Evolutionary conservation across 2,797 vertebrate genomes (phyloP), one percentile per base, ranked within the genome.

Genomic region (Phoebastria nigripes): DNA sequence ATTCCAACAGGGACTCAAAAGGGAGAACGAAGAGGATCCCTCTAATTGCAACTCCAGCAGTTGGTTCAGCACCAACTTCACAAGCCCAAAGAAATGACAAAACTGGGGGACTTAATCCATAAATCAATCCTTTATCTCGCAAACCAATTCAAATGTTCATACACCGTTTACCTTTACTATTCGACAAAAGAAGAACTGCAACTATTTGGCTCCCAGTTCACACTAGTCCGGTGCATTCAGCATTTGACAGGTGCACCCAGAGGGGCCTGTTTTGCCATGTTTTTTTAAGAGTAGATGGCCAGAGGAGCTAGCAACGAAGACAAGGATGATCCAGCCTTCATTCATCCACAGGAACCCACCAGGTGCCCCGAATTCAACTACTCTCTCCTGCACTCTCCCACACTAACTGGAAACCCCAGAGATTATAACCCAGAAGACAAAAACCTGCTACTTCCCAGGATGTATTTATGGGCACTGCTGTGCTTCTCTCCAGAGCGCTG

Each of bases 371-470:
- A 74, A 49, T 42, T 49, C 13, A 15, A 24, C 28, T 1, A 3
- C 11, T 12, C 17, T n/a, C 37, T 18, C 46, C 41, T 17, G n/a
- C 47, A 9, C 35, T 3, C 31, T 35, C 35, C 31, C 39, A 46
- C 29, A 3, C 11, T 13, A 22, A 55, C 29, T 6, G 29, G 22
- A 61, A 29, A 14, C 6, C 25, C 41, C 1, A 0, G 17, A 41
- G 56, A 49, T 10, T 7, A 31, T 7, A 28, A 44, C 29, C n/a
- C 66, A 56, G 21, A 9, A 8, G 37, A 26, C 31, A 33, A 25
- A 42, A 42, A 18, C 3, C 49, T 15, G 8, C 11, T 47, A 2
- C 33, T 19, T 35, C 76, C 52, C 65, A 15, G 35, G 42, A 21
- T 1, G 11, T 6, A 20, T 65, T 15, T 19, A 20, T 1, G 13